Evolutionary conservation across 2,797 vertebrate genomes (phyloP).

Genomic region (Heteromormyrus szaboi): DNA sequence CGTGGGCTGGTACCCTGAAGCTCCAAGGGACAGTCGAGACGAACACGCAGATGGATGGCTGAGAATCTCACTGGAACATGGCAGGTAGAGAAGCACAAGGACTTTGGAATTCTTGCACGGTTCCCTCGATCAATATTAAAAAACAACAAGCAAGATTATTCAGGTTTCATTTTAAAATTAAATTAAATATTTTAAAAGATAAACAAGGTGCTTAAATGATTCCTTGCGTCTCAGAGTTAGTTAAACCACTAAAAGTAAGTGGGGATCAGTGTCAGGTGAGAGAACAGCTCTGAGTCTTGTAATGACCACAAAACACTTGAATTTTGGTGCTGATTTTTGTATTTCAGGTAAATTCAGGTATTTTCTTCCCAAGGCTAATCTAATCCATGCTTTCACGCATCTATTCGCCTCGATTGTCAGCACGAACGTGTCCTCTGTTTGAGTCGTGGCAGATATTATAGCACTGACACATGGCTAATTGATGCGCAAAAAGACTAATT

Average conservation of each 20-base stretch:
- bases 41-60: background rate
- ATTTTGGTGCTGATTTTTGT: background rate
- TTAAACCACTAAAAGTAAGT: background rate
- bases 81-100: background rate
- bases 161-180: background rate
- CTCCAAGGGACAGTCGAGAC: background rate
- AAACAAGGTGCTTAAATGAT: background rate
- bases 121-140: background rate
- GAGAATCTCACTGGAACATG: background rate
- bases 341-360: background rate
- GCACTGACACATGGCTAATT: constrained; percentile 14
- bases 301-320: background rate
- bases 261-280: background rate
- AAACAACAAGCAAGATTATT: background rate
- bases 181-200: background rate
- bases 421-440: background rate
- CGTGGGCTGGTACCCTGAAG: background rate
- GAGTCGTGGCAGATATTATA: background rate
- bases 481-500: constrained; percentile 22
- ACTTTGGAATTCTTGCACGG: background rate
- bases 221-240: background rate
- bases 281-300: background rate
- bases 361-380: background rate
- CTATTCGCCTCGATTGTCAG: background rate
- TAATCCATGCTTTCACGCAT: background rate